phyloP scores from a whole-genome alignment of 2,888 invertebrate genomes.

The Argyresthia albistria region DNA sequence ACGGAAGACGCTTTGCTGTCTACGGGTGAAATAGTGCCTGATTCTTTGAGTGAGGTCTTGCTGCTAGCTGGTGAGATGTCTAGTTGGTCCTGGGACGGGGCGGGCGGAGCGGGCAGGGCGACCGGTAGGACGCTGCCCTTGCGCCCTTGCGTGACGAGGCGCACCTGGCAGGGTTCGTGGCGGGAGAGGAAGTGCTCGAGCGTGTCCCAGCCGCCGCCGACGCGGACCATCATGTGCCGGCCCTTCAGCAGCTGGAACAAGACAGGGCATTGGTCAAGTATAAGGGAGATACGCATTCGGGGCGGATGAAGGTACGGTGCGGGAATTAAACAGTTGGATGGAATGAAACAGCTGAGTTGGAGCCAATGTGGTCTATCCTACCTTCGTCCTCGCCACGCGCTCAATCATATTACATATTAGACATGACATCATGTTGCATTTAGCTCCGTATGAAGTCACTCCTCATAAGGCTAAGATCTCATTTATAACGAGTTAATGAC shows the following conservation, averaged over 20 bases:
- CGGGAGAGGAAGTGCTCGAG: conserved; percentile 92
- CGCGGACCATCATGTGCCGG: conserved; percentile 96
- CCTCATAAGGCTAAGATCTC: too few species aligned
- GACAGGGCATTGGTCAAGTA: background rate
- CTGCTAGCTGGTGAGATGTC: background rate
- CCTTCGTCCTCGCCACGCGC: too few species aligned
- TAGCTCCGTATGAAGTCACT: too few species aligned
- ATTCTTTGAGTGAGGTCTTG: background rate
- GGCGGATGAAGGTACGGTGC: too few species aligned
- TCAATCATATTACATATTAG: too few species aligned
- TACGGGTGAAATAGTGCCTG: conserved; percentile 4
- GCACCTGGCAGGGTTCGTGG: conserved; percentile 89
- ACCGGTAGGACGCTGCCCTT: conserved; percentile 38
- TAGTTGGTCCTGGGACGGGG: background rate
- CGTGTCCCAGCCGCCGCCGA: conserved; percentile 96
- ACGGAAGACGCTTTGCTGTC: conserved; percentile 29
- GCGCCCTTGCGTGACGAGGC: conserved; percentile 61
- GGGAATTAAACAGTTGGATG: too few species aligned
- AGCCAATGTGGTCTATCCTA: too few species aligned
- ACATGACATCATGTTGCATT: too few species aligned
- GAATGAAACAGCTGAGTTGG: too few species aligned
- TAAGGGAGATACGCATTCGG: background rate
- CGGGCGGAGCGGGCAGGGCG: conserved; percentile 21
- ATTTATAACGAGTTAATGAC: too few species aligned
- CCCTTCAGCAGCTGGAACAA: conserved; percentile 84